Evolutionary conservation across 2,888 invertebrate genomes (phyloP), one percentile per base, ranked within the genome.

Genomic region (Papilio demoleus): DNA sequence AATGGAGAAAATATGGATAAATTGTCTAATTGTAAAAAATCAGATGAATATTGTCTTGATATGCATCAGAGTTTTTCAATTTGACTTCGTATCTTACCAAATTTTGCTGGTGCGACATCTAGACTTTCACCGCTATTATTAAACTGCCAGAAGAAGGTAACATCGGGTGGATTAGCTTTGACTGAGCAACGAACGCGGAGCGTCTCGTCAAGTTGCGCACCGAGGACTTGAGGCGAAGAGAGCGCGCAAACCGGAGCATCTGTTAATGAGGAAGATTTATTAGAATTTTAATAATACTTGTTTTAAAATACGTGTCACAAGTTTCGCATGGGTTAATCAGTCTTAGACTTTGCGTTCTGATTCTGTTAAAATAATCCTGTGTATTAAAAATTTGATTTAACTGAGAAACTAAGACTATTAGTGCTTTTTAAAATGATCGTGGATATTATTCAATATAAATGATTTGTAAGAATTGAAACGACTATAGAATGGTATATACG

Each of bases 111-210:
- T 4, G 96, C 94, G 1, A 96, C 96, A 78, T 97, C 96, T 74
- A 97, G 95, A 81, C 96, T 96, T 82, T 97, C 97, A 14, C 97
- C 97, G 77, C 97, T 97, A 83, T 97, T 97, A 85, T 97, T 97
- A 88, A 97, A 97, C 81, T 97, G 96, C 97, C 97, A 97, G 77
- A 96, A 94, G 87, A 97, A 97, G 68, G 94, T 95, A 74, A 97
- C 96, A 79, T 96, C 96, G 71, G 95, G 95, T 0, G 97, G 97
- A 88, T 97, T 97, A 36, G 97, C 97, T 34, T 97, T 96, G 70
- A 97, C 97, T 74, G 97, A 96, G 84, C 97, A 97, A n/a, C 95
- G 94, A 70, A 97, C 95, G 72, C 95, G 95, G 71, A 97, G 93
- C 2, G 95, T 94, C 82, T 98, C 98, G 83, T 97, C 97, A 75